Percentiles rank a stretch among this genome's conserved stretches.
phyloP scores from a whole-genome alignment of 2,888 invertebrate genomes.

The Polyploca ridens region DNA sequence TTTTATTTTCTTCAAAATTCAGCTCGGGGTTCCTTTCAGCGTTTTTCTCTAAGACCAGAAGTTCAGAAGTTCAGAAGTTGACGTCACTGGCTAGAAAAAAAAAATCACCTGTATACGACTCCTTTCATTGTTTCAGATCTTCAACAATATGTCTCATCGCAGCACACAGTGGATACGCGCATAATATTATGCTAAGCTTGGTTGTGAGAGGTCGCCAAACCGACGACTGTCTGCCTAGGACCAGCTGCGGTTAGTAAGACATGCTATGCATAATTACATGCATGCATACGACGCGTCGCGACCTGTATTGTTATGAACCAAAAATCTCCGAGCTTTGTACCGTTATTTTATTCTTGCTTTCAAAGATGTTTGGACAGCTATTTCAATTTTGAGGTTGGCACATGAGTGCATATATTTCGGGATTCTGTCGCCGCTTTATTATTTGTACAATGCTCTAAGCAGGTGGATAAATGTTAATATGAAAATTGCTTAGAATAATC shows the following conservation, averaged over 20 bases:
- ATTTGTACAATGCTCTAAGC: neutral
- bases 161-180: neutral
- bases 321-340: neutral
- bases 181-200: slow-evolving; percentile 12
- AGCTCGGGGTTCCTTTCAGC: too few relatives aligned
- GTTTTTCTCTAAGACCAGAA: too few relatives aligned
- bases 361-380: too few relatives aligned
- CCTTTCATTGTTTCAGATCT: too few relatives aligned
- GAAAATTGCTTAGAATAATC: too few relatives aligned
- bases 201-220: slow-evolving; percentile 5
- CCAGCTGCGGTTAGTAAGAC: slow-evolving; percentile 3
- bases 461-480: neutral
- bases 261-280: slow-evolving; percentile 1
- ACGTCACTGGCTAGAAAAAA: too few relatives aligned
- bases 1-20: too few relatives aligned
- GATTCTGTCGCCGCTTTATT: neutral
- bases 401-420: too few relatives aligned
- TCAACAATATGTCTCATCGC: neutral
- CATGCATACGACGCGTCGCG: slow-evolving; percentile 3
- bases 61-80: too few relatives aligned
- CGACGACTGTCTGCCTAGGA: neutral
- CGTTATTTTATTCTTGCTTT: too few relatives aligned
- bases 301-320: too few relatives aligned
- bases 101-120: neutral
- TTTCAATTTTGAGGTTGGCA: too few relatives aligned